Percentiles rank a stretch among this genome's conserved stretches.
Conservation (phyloP, 1,140 invertebrate genomes). For the Gyrodactylus bullatarudis region DNA sequence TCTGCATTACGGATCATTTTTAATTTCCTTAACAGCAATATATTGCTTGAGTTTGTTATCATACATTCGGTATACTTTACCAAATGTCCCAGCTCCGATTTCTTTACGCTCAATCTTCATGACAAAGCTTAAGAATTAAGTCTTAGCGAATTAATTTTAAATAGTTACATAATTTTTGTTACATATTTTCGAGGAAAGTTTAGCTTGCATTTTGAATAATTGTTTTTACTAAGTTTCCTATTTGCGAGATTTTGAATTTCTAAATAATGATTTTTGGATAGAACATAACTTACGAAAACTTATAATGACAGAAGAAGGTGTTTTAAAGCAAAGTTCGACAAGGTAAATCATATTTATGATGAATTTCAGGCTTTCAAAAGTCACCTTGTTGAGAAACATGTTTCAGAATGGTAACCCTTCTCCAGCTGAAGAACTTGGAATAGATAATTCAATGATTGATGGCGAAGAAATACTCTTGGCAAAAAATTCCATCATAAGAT, state of each 20-base stretch:
- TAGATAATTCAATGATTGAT: neutral
- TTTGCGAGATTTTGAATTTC: too few species aligned
- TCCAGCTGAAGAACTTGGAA: conserved; percentile 2
- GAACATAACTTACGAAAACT: too few species aligned
- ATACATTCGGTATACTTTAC: neutral
- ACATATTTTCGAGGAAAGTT: too few species aligned
- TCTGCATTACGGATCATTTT: neutral
- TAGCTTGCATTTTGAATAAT: too few species aligned
- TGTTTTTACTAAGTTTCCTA: too few species aligned
- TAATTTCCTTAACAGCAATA: conserved; percentile 1
- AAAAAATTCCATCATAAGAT: neutral
- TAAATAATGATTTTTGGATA: too few species aligned
- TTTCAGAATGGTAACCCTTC: conserved; percentile 3
- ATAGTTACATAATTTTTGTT: too few species aligned
- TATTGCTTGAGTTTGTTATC: neutral
- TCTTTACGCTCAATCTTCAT: neutral
- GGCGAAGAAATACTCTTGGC: neutral
- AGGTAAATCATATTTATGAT: neutral
- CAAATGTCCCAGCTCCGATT: neutral
- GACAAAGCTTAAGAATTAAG: neutral
- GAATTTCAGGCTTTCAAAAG: neutral
- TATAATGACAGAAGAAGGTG: neutral
- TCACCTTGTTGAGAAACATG: neutral
- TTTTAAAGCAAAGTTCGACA: neutral
- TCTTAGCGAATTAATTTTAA: too few species aligned